Evolutionary conservation across 1,140 invertebrate species (phyloP), one percentile per base, ranked within the genome.

Genomic region (Teleogryllus occipitalis): DNA sequence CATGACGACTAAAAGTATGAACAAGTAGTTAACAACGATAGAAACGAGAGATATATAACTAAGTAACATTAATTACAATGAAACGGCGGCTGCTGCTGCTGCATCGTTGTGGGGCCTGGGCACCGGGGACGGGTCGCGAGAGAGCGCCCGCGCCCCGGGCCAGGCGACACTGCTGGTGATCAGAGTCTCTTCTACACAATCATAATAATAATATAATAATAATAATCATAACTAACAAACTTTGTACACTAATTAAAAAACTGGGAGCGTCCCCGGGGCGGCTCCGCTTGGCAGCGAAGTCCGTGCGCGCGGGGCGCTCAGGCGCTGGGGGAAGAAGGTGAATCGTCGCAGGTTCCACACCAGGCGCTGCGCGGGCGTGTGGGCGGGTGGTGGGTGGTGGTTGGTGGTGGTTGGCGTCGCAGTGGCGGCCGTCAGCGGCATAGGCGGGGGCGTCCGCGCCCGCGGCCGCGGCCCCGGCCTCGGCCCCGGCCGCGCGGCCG

Each of bases 31-130:
- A 65, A 65, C 54, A 65, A 65, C 54, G 54, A 65, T 65, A 65
- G 54, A 65, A 65, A 65, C 54, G 54, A 65, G 54, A 65, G 18
- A 65, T 65, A 65, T 65, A 65, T 65, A 65, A 65, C 54, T 65
- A 65, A 65, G 54, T 65, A 65, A 65, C 54, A 65, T 65, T 65
- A 65, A 65, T 65, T 65, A 65, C 54, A 65, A 65, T 65, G 54
- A 65, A 65, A 14, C 54, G 54, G 54, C 54, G 54, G 54, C 54
- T 65, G 54, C 54, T 65, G 54, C 18, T 65, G 54, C 54, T 65
- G 54, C 54, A 65, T 65, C 54, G 54, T 65, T 65, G 54, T 65
- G 54, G 18, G 54, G 54, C 18, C 27, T 39, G 27, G 27, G 54
- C 18, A 2, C 54, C 18, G 54, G 10, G 10, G 54, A 65, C 54